Percentiles rank a stretch among this genome's conserved stretches.
Conservation (phyloP, 2,797 vertebrate genomes). For the Artibeus jamaicensis region DNA sequence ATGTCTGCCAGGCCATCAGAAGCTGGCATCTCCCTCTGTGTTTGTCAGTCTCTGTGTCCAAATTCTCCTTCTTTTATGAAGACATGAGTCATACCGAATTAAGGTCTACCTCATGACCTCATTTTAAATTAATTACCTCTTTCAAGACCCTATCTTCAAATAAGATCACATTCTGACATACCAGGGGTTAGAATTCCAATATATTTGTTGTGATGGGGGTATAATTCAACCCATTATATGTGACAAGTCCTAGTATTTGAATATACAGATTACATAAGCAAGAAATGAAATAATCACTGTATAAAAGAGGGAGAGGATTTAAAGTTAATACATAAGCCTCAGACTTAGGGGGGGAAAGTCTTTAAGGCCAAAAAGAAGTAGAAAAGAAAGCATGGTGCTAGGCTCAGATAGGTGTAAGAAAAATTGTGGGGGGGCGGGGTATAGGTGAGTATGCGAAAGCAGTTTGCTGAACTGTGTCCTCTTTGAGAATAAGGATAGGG, state of each 20-base stretch:
- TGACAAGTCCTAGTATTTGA: neutral
- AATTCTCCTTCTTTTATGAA: neutral
- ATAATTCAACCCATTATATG: neutral
- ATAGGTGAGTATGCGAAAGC: neutral
- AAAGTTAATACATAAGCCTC: neutral
- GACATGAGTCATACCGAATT: neutral
- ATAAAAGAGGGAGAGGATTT: neutral
- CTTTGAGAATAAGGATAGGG: neutral
- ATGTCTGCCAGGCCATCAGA: neutral
- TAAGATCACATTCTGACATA: neutral
- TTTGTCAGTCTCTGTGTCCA: neutral
- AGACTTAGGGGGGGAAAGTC: neutral
- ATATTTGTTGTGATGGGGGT: too few species aligned
- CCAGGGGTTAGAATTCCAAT: neutral
- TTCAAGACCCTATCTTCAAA: neutral
- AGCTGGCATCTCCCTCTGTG: neutral
- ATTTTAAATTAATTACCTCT: neutral
- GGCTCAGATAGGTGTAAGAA: neutral
- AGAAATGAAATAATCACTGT: neutral
- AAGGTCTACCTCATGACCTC: neutral
- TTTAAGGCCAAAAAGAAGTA: neutral
- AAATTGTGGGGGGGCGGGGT: neutral
- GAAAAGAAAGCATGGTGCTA: neutral
- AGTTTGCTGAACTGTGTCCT: neutral
- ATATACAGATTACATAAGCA: neutral